These are phyloP conservation scores for Anoplolepis gracilipes DNA, from an alignment of 1,140 invertebrate genomes.

Conservation along the genomic window DNA sequence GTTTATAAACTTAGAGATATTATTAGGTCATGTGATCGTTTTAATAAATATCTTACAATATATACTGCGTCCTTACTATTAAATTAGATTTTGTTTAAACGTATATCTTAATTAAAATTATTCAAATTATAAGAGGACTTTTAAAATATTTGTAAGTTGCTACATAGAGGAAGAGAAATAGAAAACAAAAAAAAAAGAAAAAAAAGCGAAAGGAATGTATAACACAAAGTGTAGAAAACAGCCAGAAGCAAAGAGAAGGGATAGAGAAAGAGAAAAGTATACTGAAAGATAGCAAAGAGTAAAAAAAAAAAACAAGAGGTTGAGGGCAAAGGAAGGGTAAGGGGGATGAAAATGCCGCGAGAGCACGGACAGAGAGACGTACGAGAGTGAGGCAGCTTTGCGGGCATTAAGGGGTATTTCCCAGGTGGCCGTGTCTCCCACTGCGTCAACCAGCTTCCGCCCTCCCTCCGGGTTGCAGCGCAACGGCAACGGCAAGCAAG, in stretches of 20 bases:
- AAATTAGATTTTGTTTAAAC: background rate
- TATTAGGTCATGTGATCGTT: background rate
- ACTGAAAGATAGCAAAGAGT: background rate
- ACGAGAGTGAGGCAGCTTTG: constrained; percentile 69
- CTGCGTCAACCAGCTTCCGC: constrained; percentile 65
- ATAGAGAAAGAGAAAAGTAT: constrained; percentile 11
- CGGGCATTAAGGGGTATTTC: constrained; percentile 78
- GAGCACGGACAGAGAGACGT: constrained; percentile 48
- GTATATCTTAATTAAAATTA: background rate
- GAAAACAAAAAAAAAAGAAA: background rate
- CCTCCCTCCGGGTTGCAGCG: constrained; percentile 33
- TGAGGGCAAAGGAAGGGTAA: background rate
- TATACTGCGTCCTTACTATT: background rate
- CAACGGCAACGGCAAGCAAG: constrained; percentile 62
- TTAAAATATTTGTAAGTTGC: background rate
- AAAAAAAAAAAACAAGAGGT: background rate
- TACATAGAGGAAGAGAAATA: background rate
- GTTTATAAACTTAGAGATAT: background rate
- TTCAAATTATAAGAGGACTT: background rate
- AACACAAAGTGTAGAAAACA: background rate
- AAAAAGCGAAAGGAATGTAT: background rate
- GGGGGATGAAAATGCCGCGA: constrained; percentile 37
- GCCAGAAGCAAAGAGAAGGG: background rate
- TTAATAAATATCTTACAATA: background rate
- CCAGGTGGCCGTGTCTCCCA: constrained; percentile 73